Evolutionary conservation across 1,140 invertebrate species (phyloP), one percentile per base, ranked within the genome.

Genomic region (Cryptotermes secundus): DNA sequence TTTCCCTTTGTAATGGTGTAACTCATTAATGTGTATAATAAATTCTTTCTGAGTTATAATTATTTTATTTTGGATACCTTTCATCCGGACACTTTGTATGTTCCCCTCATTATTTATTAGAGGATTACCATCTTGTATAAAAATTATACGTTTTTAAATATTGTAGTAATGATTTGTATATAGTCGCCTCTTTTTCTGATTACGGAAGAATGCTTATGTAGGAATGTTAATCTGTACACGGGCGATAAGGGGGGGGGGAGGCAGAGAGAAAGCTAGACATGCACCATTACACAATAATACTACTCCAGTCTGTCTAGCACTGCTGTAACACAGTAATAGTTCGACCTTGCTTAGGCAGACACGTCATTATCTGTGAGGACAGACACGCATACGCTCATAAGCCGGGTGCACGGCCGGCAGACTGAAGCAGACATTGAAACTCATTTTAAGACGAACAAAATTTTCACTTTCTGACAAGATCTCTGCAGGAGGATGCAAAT

Each of bases 271-370:
- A 80, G n/a, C n/a, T 34, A 79, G n/a, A 38, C 45, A 83, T 72
- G 59, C 59, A 72, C 59, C 59, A 72, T 72, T 72, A 72, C 59
- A 72, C 59, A 72, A 31, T 72, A 72, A 72, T 72, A 3, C 59
- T 49, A 22, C 45, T 49, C 45, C 45, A 49, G 45, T 49, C 16
- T 72, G 59, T 72, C 59, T 72, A 72, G 59, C 59, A 72, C 59
- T 72, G 59, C 26, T 31, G n/a, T 72, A 72, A 72, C 59, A 26
- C n/a, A 72, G 14, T 72, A 72, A 72, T 72, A 72, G 59, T 4
- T 31, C 59, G 59, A 31, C 59, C 59, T 72, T 72, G 59, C 59
- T n/a, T 72, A 31, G 59, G 7, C 59, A 72, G 59, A 72, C 59
- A n/a, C 26, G 7, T 72, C 59, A 72, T 72, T 72, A 72, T 72